These are phyloP conservation scores for Apis dorsata DNA, from an alignment of 1,140 invertebrate species.

Conservation along the genomic window DNA sequence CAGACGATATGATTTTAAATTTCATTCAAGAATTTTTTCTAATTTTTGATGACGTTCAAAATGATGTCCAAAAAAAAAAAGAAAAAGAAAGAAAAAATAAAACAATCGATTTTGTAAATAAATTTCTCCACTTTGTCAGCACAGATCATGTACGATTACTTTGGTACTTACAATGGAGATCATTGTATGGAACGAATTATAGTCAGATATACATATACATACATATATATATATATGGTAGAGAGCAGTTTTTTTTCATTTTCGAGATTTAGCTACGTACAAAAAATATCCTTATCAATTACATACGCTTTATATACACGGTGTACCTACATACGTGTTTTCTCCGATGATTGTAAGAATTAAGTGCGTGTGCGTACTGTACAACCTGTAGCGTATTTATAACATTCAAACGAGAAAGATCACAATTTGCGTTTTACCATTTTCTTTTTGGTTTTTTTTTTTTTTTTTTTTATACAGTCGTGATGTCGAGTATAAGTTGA, in stretches of 20 bases:
- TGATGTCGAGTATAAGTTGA: conserved; percentile 7
- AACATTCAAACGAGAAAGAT: conserved; percentile 47
- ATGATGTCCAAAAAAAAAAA: not conserved
- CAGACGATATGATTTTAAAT: not conserved
- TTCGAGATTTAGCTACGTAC: conserved; percentile 57
- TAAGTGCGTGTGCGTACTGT: conserved; percentile 50
- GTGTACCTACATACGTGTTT: conserved; percentile 48
- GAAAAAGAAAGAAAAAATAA: not conserved
- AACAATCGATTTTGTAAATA: not conserved
- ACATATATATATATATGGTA: not conserved
- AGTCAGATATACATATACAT: conserved; percentile 39
- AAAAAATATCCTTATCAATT: conserved; percentile 65
- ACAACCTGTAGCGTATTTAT: conserved; percentile 41
- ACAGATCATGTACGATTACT: not conserved
- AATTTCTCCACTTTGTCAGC: not conserved
- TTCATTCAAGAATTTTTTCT: not conserved
- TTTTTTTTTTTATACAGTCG: not conserved
- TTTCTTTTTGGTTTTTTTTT: not conserved
- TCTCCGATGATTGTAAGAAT: conserved; percentile 51
- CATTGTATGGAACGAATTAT: conserved; percentile 33
- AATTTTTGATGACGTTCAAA: not conserved
- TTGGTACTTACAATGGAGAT: conserved; percentile 24
- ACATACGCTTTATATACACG: conserved; percentile 59
- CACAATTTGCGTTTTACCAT: conserved; percentile 27
- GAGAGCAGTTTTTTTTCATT: conserved; percentile 20